Conservation (phyloP, 2,797 vertebrate species). For the Zonotrichia albicollis region DNA sequence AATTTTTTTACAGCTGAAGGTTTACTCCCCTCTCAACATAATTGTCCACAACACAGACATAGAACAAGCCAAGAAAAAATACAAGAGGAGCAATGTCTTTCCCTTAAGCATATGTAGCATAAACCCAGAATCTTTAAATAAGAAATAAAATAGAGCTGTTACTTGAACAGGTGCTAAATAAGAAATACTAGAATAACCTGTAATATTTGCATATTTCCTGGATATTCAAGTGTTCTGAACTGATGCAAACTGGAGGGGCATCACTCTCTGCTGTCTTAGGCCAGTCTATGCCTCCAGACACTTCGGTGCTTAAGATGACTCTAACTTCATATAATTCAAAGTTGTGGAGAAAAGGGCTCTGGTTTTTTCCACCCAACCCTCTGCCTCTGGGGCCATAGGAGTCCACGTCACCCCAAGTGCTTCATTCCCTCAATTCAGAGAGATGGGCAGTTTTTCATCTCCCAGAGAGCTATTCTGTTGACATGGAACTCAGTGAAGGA, state of each 20-base stretch:
- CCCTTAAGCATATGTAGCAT: not conserved
- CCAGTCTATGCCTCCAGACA: not conserved
- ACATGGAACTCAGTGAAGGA: not conserved
- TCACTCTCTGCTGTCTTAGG: not conserved
- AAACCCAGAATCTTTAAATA: not conserved
- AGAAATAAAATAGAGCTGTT: not conserved
- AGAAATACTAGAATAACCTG: not conserved
- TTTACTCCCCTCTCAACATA: not conserved
- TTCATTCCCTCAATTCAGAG: not conserved
- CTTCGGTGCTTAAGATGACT: not conserved
- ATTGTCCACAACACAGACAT: not conserved
- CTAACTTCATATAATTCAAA: not conserved
- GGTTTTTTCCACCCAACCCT: not conserved
- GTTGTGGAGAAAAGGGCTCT: not conserved
- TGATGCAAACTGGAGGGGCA: not conserved
- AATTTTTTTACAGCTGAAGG: not conserved
- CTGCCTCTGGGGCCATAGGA: not conserved
- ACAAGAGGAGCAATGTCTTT: not conserved
- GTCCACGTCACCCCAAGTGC: rapidly evolving
- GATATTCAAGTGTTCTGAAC: not conserved
- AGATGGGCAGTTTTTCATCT: not conserved
- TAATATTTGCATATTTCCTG: not conserved
- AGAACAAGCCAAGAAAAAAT: not conserved
- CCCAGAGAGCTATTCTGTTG: not conserved
- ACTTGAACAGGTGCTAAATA: not conserved